These are phyloP conservation scores for Andricus curvator DNA, from an alignment of 2,888 invertebrate species.

Conservation along the genomic window DNA sequence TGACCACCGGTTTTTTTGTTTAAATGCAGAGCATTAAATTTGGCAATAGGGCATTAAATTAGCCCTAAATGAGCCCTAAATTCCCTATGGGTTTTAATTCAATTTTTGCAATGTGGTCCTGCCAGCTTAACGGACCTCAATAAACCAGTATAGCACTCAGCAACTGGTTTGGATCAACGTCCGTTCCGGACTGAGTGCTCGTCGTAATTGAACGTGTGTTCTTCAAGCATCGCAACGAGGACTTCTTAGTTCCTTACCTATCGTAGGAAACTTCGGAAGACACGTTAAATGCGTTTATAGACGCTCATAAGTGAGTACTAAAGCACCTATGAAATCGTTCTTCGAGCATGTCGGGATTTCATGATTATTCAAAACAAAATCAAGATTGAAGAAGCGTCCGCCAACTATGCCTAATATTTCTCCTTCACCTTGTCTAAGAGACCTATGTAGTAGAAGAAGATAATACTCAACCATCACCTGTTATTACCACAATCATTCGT, in stretches of 20 bases:
- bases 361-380: constrained; percentile 30
- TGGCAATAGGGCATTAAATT: too few species aligned
- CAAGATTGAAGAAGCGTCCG: neutral
- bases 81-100: too few species aligned
- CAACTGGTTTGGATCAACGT: constrained; percentile 69
- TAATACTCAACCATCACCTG: constrained; percentile 2
- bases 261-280: constrained; percentile 35
- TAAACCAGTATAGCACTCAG: constrained; percentile 44
- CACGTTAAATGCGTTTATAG: constrained; percentile 53
- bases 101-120: too few species aligned
- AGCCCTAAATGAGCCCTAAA: too few species aligned
- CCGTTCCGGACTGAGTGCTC: constrained; percentile 73
- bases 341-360: constrained; percentile 53
- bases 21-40: too few species aligned
- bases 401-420: neutral
- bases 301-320: constrained; percentile 50
- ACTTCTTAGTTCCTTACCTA: constrained; percentile 43
- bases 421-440: neutral
- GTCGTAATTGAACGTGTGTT: constrained; percentile 55
- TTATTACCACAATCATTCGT: constrained; percentile 5
- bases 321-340: constrained; percentile 49
- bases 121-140: too few species aligned
- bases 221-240: constrained; percentile 51
- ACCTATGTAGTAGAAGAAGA: neutral
- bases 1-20: too few species aligned